A percentile compares a stretch with the other conserved stretches of the same genome.
phyloP scores from a whole-genome alignment of 2,113 vertebrate genomes.

The Lonchura striata region DNA sequence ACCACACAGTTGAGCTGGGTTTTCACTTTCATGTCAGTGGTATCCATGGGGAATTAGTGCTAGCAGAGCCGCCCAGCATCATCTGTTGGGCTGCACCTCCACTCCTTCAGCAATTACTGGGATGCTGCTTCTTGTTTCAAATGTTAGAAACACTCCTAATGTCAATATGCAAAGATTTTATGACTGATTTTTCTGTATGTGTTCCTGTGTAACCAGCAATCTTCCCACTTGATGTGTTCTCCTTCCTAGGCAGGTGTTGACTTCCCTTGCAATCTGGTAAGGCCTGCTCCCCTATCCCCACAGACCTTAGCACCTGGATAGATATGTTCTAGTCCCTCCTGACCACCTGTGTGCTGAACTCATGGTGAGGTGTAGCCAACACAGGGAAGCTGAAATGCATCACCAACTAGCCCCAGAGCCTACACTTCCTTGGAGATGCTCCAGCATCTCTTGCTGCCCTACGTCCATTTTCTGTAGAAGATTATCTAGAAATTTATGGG shows the following conservation, averaged over 20 bases:
- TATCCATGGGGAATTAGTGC: background rate
- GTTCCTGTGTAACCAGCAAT: background rate
- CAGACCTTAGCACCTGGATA: background rate
- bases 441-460: accelerated
- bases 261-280: background rate
- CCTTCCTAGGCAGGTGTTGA: background rate
- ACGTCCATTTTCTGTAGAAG: background rate
- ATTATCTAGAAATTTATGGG: background rate
- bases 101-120: background rate
- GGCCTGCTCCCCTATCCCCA: background rate
- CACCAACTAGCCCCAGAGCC: background rate
- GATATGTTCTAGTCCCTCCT: background rate
- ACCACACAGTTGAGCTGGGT: background rate
- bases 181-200: background rate
- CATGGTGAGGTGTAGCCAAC: background rate
- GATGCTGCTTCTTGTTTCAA: background rate
- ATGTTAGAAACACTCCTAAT: background rate
- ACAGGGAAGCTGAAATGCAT: background rate
- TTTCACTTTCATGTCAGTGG: background rate
- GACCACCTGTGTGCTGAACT: background rate
- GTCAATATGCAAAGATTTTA: background rate
- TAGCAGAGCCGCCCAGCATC: background rate
- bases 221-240: background rate
- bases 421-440: background rate
- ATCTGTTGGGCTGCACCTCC: background rate